phyloP scores from a whole-genome alignment of 2,113 vertebrate species.

The Todiramphus chloris region DNA sequence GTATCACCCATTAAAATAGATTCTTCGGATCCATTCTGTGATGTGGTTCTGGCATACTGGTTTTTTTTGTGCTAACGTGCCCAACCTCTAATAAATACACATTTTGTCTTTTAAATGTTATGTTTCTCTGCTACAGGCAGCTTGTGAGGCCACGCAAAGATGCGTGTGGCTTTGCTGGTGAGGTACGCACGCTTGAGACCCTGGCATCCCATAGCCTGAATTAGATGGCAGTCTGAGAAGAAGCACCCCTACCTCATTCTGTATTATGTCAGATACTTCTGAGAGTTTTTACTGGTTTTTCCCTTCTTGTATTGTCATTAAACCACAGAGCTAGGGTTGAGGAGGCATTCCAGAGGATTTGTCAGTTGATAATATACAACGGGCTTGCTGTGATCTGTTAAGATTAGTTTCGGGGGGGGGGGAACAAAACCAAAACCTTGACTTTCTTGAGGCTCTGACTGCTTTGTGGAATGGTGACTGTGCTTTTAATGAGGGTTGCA shows the following conservation, averaged over 20 bases:
- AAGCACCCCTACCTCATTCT: background rate
- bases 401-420: fast-evolving
- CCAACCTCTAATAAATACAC: background rate
- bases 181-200: fast-evolving
- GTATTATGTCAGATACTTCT: background rate
- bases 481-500: background rate
- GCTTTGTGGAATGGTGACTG: background rate
- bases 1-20: background rate
- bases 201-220: background rate
- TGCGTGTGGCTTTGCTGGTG: fast-evolving
- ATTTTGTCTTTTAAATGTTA: background rate
- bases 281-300: background rate
- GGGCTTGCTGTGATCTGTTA: background rate
- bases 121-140: background rate
- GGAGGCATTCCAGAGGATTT: background rate
- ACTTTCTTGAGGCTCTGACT: background rate
- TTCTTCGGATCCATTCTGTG: background rate
- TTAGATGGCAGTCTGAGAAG: background rate
- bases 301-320: fast-evolving
- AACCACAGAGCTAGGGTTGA: background rate
- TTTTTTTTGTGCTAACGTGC: background rate
- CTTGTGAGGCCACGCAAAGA: background rate
- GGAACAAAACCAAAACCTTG: background rate
- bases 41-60: background rate
- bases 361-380: background rate